Evolutionary conservation across 2,888 invertebrate species (phyloP).

Genomic region (Pogonocherus hispidulus): DNA sequence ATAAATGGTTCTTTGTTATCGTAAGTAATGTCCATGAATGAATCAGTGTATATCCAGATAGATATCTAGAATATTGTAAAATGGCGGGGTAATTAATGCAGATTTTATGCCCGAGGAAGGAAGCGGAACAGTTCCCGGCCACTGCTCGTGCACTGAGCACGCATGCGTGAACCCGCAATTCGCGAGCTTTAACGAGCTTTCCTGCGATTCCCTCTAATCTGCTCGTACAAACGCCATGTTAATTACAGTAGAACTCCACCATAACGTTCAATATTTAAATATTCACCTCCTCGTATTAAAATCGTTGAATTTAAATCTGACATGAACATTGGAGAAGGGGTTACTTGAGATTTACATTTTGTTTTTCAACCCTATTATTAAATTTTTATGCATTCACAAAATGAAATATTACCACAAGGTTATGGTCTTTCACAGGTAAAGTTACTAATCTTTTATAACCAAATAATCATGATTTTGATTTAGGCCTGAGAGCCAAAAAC

Average conservation of each 20-base stretch:
- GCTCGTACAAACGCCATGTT: constrained; percentile 29
- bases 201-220: constrained; percentile 27
- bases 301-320: neutral
- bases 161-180: constrained; percentile 61
- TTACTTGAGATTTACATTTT: neutral
- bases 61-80: constrained; percentile 60
- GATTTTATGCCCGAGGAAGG: constrained; percentile 60
- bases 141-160: constrained; percentile 60
- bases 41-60: constrained; percentile 55
- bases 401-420: too few relatives aligned
- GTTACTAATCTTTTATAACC: too few relatives aligned
- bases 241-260: constrained; percentile 23
- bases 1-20: constrained; percentile 60
- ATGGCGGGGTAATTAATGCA: constrained; percentile 64
- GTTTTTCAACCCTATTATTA: neutral
- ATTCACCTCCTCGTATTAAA: constrained; percentile 5
- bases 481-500: too few relatives aligned
- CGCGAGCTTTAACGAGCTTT: constrained; percentile 54
- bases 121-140: constrained; percentile 65
- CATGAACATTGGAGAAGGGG: constrained; percentile 16
- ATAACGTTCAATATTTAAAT: constrained; percentile 25
- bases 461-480: too few relatives aligned
- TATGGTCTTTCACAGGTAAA: too few relatives aligned
- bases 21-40: constrained; percentile 55
- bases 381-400: too few relatives aligned